Evolutionary conservation across 2,888 invertebrate genomes (phyloP).

Genomic region (Pachliopta kotzebuea): DNA sequence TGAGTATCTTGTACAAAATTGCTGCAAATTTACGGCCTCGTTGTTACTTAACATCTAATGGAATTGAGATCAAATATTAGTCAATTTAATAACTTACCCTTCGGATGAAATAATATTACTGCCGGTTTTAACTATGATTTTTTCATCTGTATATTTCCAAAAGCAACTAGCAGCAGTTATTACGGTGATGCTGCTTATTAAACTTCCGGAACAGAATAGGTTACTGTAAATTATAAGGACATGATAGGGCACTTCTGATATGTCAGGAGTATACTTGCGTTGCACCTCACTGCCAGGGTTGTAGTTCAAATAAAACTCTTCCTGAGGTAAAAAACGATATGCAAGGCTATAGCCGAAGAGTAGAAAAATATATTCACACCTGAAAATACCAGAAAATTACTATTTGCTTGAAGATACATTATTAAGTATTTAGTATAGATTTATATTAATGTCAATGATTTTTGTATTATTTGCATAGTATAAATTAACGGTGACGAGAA

Average conservation of each 20-base stretch:
- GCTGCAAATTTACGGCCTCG: too few relatives aligned
- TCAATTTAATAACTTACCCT: slow-evolving; percentile 40
- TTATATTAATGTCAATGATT: too few relatives aligned
- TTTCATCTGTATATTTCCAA: slow-evolving; percentile 32
- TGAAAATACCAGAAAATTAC: slow-evolving; percentile 5
- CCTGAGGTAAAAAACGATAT: slow-evolving; percentile 33
- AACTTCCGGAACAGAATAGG: slow-evolving; percentile 59
- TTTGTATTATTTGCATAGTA: too few relatives aligned
- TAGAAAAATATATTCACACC: slow-evolving; percentile 17
- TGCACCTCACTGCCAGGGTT: slow-evolving; percentile 12
- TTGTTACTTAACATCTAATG: too few relatives aligned
- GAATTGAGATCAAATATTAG: too few relatives aligned
- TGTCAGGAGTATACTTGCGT: slow-evolving; percentile 27
- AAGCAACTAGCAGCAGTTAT: slow-evolving; percentile 63
- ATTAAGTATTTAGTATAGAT: neutral
- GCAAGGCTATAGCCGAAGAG: slow-evolving; percentile 14
- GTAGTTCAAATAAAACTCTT: slow-evolving; percentile 12
- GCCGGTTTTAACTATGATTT: slow-evolving; percentile 55
- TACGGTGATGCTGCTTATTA: slow-evolving; percentile 54
- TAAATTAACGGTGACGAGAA: too few relatives aligned
- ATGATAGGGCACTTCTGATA: slow-evolving; percentile 50
- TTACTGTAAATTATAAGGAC: slow-evolving; percentile 52
- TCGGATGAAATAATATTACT: slow-evolving; percentile 42
- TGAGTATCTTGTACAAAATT: too few relatives aligned
- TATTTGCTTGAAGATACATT: neutral